Percentiles rank a stretch among this genome's conserved stretches.
Evolutionary conservation across 2,797 vertebrate genomes (phyloP).

Genomic region (Rhinogobio ventralis): DNA sequence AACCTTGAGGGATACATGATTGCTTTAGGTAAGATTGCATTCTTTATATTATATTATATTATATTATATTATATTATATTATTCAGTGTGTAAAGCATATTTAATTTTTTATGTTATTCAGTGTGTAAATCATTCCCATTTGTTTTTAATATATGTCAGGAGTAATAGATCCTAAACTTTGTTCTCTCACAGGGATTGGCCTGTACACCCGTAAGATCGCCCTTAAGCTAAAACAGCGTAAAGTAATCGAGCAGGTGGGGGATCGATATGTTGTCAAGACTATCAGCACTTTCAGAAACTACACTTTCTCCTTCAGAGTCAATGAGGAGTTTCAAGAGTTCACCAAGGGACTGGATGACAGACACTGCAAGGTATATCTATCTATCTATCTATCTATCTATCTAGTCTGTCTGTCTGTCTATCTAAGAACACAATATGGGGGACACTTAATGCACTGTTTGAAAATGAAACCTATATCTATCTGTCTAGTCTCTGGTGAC

Average conservation of each 20-base stretch:
- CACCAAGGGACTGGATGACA: slow-evolving; percentile 86
- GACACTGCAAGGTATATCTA: slow-evolving; percentile 81
- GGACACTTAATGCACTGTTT: background rate
- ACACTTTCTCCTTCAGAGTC: slow-evolving; percentile 79
- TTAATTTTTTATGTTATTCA: background rate
- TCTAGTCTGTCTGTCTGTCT: background rate
- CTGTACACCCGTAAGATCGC: slow-evolving; percentile 81
- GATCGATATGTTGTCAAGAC: slow-evolving; percentile 83
- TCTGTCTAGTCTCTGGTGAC: slow-evolving; percentile 82
- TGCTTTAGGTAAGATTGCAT: slow-evolving; percentile 80
- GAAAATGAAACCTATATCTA: slow-evolving; percentile 8
- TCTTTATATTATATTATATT: background rate
- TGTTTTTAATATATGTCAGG: background rate
- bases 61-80: background rate
- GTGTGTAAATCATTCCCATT: background rate
- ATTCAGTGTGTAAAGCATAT: background rate
- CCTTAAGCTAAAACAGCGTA: slow-evolving; percentile 81
- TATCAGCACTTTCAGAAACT: slow-evolving; percentile 80
- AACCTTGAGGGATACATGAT: slow-evolving; percentile 89
- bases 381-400: background rate
- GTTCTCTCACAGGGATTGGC: slow-evolving; percentile 77
- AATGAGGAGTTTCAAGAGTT: slow-evolving; percentile 87
- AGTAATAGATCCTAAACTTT: slow-evolving; percentile 11
- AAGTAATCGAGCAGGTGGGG: slow-evolving; percentile 83
- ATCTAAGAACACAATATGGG: background rate